A percentile compares a stretch with the other conserved stretches of the same genome.
These are phyloP conservation scores for Microtus ochrogaster DNA, from an alignment of 2,113 vertebrate species.

Conservation along the genomic window DNA sequence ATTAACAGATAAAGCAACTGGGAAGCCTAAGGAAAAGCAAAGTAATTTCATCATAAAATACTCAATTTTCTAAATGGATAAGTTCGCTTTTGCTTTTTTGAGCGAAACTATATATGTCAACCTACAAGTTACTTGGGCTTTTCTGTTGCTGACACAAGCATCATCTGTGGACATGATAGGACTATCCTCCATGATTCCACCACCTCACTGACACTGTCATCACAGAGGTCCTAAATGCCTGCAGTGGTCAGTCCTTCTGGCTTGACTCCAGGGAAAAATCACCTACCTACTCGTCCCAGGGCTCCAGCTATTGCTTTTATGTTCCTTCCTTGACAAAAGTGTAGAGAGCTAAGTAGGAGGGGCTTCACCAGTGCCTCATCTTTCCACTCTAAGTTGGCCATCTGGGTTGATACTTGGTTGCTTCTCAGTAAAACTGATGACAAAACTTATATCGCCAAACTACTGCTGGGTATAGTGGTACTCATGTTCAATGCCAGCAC, in stretches of 20 bases:
- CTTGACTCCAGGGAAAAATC: fast-evolving
- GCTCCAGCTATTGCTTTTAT: neutral
- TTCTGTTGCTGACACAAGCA: neutral
- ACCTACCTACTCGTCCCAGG: fast-evolving
- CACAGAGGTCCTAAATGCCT: neutral
- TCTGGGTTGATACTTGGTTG: neutral
- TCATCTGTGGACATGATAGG: no score
- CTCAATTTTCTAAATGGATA: neutral
- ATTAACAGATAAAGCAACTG: neutral
- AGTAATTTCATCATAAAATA: conserved; percentile 24
- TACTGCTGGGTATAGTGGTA: neutral
- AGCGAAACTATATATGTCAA: neutral
- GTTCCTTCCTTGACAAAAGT: neutral
- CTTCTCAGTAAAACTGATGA: neutral
- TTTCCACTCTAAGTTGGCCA: conserved; percentile 1
- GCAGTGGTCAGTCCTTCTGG: neutral
- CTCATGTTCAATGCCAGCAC: neutral
- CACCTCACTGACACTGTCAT: neutral
- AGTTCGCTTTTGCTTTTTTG: neutral
- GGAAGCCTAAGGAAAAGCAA: neutral
- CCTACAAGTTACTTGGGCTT: neutral
- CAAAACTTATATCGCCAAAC: neutral
- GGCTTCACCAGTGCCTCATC: neutral
- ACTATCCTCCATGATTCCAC: neutral
- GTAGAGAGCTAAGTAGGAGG: neutral